Base-by-base conservation (phyloP, 2,888 invertebrate genomes). In the Homarus gammarus region DNA sequence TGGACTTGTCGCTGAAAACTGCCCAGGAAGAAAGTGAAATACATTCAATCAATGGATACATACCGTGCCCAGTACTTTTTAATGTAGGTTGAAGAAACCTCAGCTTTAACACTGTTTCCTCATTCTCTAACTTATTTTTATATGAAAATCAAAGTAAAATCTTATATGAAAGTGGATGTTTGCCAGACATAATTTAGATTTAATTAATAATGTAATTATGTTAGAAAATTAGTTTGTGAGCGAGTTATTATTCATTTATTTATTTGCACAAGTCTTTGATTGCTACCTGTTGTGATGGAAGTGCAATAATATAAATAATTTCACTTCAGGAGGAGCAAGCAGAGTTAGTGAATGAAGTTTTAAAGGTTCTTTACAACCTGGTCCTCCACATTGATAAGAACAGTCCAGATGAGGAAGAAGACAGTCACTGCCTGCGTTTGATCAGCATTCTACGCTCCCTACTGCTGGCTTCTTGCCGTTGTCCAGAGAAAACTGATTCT, bases 371-470 rank as follows among this genome's bases (percentile, higher is more conserved):
- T 77, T 95, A 94, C 93, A 95, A 94, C 92, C 93, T 94, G 86
- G 94, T 94, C 0, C 93, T 94, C 33, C 93, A 93, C 64, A 92
- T 94, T 27, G 94, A 94, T 88, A 93, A 93, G 91, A 93, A 93
- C 84, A 93, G 93, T 78, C 92, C 94, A 1, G 95, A 95, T 90
- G 95, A 96, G 93, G 96, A 96, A 91, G 96, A 97, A 92, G 96
- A 96, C 93, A 96, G 96, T 0, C 96, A 96, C 93, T 96, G 95
- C 93, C 94, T 96, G 93, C 95, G 96, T 92, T 94, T 98, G 87
- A 96, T 97, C 91, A 95, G 95, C 12, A 95, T 97, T 87, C 94
- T 98, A 72, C 95, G 96, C 64, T 95, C 96, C 90, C 94, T 98
- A 84, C 94, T 98, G 2, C 94, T 96, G 90, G 70, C 90, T 10